phyloP scores from a whole-genome alignment of 1,140 invertebrate genomes.

The Daktulosphaira vitifoliae region DNA sequence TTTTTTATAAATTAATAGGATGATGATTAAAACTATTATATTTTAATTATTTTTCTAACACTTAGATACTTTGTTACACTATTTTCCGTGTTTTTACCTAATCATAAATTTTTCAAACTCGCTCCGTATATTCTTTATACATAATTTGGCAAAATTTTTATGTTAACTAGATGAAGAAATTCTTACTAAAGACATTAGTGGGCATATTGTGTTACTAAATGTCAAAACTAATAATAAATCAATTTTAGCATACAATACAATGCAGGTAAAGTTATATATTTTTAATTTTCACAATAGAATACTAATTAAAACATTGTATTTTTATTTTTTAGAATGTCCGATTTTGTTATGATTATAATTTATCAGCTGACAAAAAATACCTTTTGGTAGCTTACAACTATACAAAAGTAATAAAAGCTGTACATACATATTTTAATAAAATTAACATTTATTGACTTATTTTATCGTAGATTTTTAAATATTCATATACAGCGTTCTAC shows the following conservation, averaged over 20 bases:
- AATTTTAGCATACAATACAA: conserved; percentile 9
- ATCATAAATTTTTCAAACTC: too few species aligned
- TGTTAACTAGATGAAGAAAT: conserved; percentile 1
- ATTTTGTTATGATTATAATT: neutral
- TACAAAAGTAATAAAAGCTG: neutral
- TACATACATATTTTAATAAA: neutral
- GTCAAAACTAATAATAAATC: neutral
- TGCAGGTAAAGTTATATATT: conserved; percentile 11
- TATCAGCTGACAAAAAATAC: conserved; percentile 23
- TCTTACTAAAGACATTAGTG: conserved; percentile 29
- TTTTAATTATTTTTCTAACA: too few species aligned
- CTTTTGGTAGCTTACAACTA: conserved; percentile 7
- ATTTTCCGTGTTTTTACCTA: too few species aligned
- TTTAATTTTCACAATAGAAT: too few species aligned
- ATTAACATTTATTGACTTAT: neutral
- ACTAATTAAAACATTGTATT: too few species aligned
- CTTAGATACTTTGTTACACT: too few species aligned
- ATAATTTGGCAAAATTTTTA: neutral
- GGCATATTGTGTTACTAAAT: neutral
- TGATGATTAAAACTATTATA: too few species aligned
- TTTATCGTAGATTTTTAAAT: neutral
- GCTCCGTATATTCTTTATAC: too few species aligned
- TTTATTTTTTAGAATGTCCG: too few species aligned
- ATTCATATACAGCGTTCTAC: neutral
- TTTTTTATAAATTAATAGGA: too few species aligned